Base-by-base conservation (phyloP, 2,113 vertebrate species). In the Neotoma lepida region DNA sequence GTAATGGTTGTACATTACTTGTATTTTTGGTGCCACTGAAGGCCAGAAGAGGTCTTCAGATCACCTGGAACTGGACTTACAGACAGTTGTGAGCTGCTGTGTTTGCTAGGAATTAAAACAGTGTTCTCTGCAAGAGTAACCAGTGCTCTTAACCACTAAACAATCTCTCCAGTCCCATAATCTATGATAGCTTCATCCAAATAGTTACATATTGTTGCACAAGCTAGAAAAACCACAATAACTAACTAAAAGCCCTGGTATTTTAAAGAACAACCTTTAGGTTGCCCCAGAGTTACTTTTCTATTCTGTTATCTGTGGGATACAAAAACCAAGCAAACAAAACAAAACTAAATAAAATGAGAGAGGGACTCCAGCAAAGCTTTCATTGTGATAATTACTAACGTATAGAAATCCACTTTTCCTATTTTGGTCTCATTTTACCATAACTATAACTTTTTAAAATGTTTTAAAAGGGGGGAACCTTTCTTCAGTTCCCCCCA, bases 341-440 rank as follows among this genome's bases (percentile, higher is more conserved):
- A 84, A 66, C 39, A 20, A 44, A 44, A 28, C 39, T 20, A 85
- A 41, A 82, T 18, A 14, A 46, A 86, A 17, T 58, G 73, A 94
- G 41, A 81, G 14, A 78, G 51, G 28, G n/a, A 33, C n/a, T 86
- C 54, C 26, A 81, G 26, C 18, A 89, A 58, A 58, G 35, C n/a
- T 81, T 94, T 89, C 71, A 88, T 49, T n/a, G 9, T 68, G 20
- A 64, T 73, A 73, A 88, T 88, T 82, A 78, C 41, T 94, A 95
- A 88, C 9, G 66, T 71, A 84, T n/a, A 63, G 17, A 33, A 93
- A 70, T 18, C 33, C 39, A 18, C 24, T 86, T 81, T 41, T 33
- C 3, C 4, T 70, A 18, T 91, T 70, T 93, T 22, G 81, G 44
- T 78, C 91, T 22, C 46, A 84, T 78, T 92, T 84, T 68, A 82